A percentile compares a stretch with the other conserved stretches of the same genome.
Conservation (phyloP, 2,797 vertebrate species). For the Acanthopagrus latus region DNA sequence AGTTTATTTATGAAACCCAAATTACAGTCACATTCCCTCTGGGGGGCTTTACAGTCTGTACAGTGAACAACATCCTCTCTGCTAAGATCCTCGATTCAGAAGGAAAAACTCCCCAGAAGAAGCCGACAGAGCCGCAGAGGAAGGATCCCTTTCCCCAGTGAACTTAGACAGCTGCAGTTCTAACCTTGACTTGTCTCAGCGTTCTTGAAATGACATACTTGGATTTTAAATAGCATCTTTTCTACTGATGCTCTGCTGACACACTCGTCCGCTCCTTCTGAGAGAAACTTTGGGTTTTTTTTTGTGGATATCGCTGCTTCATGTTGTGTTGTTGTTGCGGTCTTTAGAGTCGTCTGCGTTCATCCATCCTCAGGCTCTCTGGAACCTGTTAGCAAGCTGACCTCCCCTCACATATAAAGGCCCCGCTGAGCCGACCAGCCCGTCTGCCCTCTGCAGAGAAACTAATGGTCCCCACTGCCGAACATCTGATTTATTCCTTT, state of each 20-base stretch:
- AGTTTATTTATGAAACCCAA: no score
- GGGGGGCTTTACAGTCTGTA: no score
- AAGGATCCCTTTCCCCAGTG: no score
- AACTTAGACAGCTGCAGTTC: no score
- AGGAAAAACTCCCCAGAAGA: no score
- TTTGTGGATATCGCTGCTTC: neutral
- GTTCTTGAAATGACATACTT: neutral
- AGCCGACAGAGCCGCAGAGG: no score
- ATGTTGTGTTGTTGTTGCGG: neutral
- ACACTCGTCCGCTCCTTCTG: neutral
- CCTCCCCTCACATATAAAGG: conserved; percentile 3
- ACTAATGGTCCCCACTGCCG: conserved; percentile 5
- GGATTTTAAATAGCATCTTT: neutral
- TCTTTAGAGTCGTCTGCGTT: neutral
- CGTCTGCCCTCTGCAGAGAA: conserved; percentile 14
- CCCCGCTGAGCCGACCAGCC: conserved; percentile 14
- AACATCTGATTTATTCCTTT: neutral
- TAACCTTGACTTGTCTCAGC: neutral
- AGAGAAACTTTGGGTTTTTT: no score
- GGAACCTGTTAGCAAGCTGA: conserved; percentile 29
- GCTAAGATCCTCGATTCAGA: no score
- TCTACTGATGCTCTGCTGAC: neutral
- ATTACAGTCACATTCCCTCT: no score
- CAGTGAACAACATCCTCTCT: no score
- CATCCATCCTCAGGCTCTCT: conserved; percentile 14